Evolutionary conservation across 1,140 invertebrate genomes (phyloP).

Genomic region (Aphelinus certus): DNA sequence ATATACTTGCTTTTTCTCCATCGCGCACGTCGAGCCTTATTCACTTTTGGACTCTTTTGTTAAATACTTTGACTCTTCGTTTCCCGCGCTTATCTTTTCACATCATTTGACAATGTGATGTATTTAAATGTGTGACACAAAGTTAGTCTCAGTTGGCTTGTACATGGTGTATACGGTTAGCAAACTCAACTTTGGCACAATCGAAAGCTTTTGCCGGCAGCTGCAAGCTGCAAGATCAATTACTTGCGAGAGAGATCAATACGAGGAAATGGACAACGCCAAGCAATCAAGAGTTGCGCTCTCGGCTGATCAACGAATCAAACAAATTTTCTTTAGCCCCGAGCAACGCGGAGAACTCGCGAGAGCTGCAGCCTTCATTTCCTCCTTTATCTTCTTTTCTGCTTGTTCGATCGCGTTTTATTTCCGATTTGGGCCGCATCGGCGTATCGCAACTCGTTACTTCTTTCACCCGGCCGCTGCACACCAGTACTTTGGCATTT

Average conservation of each 20-base stretch:
- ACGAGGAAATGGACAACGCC: background rate
- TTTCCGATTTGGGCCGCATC: conserved; percentile 13
- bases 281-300: conserved; percentile 26
- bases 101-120: no score
- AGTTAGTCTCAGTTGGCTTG: no score
- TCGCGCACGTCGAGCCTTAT: no score
- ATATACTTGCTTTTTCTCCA: no score
- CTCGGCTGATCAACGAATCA: conserved; percentile 10
- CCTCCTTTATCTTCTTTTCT: background rate
- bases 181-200: no score
- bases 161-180: no score
- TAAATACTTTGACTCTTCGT: no score
- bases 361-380: background rate
- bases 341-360: background rate
- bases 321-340: background rate
- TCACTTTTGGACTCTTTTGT: no score
- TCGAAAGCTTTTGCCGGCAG: no score
- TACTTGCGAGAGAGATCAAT: background rate
- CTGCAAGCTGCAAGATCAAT: no score
- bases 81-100: no score
- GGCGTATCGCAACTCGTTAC: conserved; percentile 16
- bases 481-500: background rate
- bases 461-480: background rate
- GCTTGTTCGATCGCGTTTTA: conserved; percentile 14
- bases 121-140: no score